Base-by-base conservation (phyloP, 1,140 invertebrate genomes). In the Dryas iulia region DNA sequence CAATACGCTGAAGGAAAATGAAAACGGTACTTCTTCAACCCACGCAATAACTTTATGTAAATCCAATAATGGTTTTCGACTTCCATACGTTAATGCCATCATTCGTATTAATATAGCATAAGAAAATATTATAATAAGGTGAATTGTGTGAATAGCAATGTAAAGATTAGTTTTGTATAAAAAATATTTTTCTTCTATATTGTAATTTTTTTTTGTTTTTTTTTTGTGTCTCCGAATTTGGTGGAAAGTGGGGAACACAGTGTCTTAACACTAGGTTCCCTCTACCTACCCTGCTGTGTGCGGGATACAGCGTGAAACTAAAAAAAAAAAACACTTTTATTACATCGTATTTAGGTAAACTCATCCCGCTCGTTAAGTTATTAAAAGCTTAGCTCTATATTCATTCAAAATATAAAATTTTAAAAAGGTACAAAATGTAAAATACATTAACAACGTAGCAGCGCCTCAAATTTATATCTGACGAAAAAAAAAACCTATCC, bases 21-120 rank as follows among this genome's bases (percentile, higher is more conserved):
- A 21, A 56, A 63, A 56, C 61, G 21, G 61, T 31, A 54, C 28
- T 63, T 63, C 26, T 63, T 54, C 26, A 31, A n/a, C 39, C 31
- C 25, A 52, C 33, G 54, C 35, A 52, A 66, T 52, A 66, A 30
- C 56, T 66, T 59, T 66, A 66, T 66, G 64, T 66, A 66, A 66
- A 66, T 59, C 12, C 57, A 66, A 52, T 66, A 66, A 66, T 66
- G 33, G 56, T 31, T 66, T 66, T 59, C 64, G 30, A 21, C 33
- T 52, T 59, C 64, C 35, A 58, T 59, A 31, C 56, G 59, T 65
- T 65, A 65, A 64, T 64, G 56, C 31, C 23, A 52, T 11, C 39
- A 23, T 62, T 18, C 26, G 33, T 30, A 62, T 52, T 52, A 52
- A 52, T 30, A 53, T n/a, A 59, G 6, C 7, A 21, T 24, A 12